Conservation (phyloP, 2,113 vertebrate species). For the Notiomystis cincta region DNA sequence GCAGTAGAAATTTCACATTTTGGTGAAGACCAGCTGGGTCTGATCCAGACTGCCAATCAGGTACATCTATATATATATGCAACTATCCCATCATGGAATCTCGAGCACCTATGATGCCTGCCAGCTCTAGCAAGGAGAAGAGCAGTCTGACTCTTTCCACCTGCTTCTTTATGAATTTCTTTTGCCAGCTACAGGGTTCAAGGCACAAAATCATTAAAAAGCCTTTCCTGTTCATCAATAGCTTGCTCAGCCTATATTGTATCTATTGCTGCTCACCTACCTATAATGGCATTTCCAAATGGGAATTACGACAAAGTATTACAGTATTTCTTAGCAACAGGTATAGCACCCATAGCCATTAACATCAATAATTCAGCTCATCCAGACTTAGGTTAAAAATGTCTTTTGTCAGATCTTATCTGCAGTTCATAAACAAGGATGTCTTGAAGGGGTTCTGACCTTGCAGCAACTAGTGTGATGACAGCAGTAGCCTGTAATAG, state of each 20-base stretch:
- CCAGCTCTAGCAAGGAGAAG: background rate
- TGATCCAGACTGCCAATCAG: background rate
- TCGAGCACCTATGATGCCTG: background rate
- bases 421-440: background rate
- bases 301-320: background rate
- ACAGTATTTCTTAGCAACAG: background rate
- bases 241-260: background rate
- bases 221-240: background rate
- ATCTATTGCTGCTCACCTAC: background rate
- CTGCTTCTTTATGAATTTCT: background rate
- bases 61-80: background rate
- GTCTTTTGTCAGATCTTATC: background rate
- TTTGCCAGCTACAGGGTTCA: background rate
- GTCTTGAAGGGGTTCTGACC: background rate
- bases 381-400: background rate
- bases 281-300: conserved; percentile 5
- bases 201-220: background rate
- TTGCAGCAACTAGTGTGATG: background rate
- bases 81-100: background rate
- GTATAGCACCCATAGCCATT: background rate
- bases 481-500: background rate
- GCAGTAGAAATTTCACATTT: background rate
- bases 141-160: background rate
- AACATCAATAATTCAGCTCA: conserved; percentile 39
- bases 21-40: background rate